These are phyloP conservation scores for Fregata magnificens DNA, from an alignment of 2,113 vertebrate genomes.

Conservation along the genomic window DNA sequence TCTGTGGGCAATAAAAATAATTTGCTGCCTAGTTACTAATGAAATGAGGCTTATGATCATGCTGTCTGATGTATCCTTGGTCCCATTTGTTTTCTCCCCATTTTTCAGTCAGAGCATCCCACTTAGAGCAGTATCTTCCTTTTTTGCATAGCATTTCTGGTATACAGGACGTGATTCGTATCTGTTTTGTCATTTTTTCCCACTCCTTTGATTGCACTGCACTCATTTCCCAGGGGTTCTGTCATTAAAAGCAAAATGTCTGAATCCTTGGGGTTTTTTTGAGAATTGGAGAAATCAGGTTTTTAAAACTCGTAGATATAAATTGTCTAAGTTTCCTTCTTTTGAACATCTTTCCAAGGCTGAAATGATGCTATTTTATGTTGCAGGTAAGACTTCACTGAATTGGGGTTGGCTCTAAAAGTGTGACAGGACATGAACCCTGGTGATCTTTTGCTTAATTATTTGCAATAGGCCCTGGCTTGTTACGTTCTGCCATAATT, in stretches of 20 bases:
- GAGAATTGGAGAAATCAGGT: background rate
- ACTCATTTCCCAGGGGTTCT: background rate
- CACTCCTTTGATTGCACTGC: background rate
- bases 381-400: background rate
- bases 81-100: background rate
- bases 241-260: background rate
- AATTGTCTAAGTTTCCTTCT: background rate
- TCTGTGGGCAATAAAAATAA: background rate
- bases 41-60: background rate
- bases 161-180: accelerated
- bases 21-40: background rate
- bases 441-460: background rate
- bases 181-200: background rate
- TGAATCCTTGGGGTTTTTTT: background rate
- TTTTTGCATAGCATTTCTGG: background rate
- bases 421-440: background rate
- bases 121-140: background rate
- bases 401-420: background rate
- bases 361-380: background rate
- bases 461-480: background rate
- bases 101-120: background rate
- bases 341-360: background rate
- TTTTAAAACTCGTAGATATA: background rate
- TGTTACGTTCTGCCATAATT: background rate
- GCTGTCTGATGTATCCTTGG: background rate